phyloP scores from a whole-genome alignment of 1,140 invertebrate genomes.

The Drosophila triauraria region DNA sequence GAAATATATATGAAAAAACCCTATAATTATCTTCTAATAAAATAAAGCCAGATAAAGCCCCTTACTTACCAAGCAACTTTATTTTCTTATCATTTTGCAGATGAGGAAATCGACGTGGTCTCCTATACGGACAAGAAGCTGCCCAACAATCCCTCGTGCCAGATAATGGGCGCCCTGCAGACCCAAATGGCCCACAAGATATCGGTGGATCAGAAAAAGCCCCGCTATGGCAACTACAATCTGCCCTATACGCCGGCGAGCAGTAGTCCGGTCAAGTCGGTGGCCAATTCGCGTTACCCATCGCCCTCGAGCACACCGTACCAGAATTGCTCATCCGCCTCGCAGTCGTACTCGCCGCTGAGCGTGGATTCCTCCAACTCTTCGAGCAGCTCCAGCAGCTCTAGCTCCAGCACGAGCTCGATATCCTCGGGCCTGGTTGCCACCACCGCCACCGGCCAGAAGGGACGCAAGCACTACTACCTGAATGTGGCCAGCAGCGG shows the following conservation, averaged over 20 bases:
- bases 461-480: slow-evolving; percentile 51
- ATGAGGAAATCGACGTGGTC: slow-evolving; percentile 94
- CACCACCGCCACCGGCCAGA: slow-evolving; percentile 8
- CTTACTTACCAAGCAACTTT: not conserved
- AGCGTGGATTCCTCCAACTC: slow-evolving; percentile 34
- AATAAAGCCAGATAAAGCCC: not conserved
- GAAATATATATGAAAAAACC: not conserved
- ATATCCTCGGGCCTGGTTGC: slow-evolving; percentile 23
- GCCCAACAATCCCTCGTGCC: slow-evolving; percentile 88
- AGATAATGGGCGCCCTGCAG: slow-evolving; percentile 88
- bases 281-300: slow-evolving; percentile 68
- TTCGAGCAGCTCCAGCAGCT: slow-evolving; percentile 12
- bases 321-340: slow-evolving; percentile 33
- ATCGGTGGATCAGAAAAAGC: slow-evolving; percentile 51
- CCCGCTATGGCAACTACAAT: slow-evolving; percentile 41
- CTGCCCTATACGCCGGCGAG: slow-evolving; percentile 78
- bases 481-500: slow-evolving; percentile 10
- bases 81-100: slow-evolving; percentile 86
- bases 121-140: slow-evolving; percentile 88
- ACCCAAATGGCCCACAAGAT: slow-evolving; percentile 76
- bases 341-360: slow-evolving; percentile 30
- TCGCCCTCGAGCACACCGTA: slow-evolving; percentile 72
- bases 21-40: not conserved
- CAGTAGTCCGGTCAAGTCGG: slow-evolving; percentile 80
- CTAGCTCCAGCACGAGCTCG: slow-evolving; percentile 38